Evolutionary conservation across 2,113 vertebrate genomes (phyloP).

Genomic region (Dipodomys spectabilis): DNA sequence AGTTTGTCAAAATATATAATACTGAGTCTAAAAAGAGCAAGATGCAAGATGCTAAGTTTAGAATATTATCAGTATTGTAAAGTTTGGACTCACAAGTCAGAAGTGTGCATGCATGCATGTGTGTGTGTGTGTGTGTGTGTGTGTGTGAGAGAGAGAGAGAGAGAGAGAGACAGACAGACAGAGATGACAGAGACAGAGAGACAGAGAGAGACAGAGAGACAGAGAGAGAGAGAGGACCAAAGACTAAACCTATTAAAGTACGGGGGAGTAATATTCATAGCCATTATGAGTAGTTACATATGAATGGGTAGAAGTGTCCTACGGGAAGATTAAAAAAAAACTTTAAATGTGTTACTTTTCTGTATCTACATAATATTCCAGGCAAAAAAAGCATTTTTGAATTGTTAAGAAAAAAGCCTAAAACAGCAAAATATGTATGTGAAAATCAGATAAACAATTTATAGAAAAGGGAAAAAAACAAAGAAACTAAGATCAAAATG

Average conservation of each 20-base stretch:
- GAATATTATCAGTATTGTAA: neutral
- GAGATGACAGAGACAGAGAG: too few relatives aligned
- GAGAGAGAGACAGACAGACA: too few relatives aligned
- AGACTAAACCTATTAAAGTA: neutral
- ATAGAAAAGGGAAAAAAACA: neutral
- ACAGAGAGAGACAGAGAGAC: too few relatives aligned
- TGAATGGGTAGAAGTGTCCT: neutral
- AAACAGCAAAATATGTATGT: constrained; percentile 13
- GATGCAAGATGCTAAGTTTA: constrained; percentile 20
- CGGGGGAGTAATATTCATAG: neutral
- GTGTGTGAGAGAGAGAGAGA: too few relatives aligned
- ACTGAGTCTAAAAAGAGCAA: constrained; percentile 32
- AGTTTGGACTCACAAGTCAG: constrained; percentile 2
- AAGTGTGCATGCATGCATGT: neutral
- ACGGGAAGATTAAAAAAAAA: neutral
- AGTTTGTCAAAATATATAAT: constrained; percentile 27
- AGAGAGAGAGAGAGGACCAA: too few relatives aligned
- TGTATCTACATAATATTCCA: neutral
- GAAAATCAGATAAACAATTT: constrained; percentile 39
- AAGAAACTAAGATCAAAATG: constrained; percentile 23
- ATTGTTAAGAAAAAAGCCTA: constrained; percentile 12
- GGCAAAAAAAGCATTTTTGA: neutral
- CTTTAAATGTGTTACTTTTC: constrained; percentile 1
- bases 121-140: neutral
- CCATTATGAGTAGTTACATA: neutral